Evolutionary conservation across 2,113 vertebrate genomes (phyloP), one percentile per base, ranked within the genome.

Genomic region (Cavia porcellus): DNA sequence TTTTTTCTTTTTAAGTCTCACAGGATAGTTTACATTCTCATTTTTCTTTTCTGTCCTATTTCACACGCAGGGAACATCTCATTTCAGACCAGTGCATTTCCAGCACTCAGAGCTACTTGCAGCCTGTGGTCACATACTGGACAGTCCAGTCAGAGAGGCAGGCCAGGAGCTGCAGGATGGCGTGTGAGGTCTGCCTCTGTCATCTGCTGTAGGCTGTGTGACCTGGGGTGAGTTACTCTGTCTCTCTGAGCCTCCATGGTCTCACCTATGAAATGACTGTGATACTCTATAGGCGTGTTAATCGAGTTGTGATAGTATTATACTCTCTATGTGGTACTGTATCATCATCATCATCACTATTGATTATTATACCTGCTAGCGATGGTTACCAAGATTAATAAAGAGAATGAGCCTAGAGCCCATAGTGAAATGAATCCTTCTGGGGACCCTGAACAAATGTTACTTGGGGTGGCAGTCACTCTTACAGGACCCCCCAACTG

Each of bases 361-460:
- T 17, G 14, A 70, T 66, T 32, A 47, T 38, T 42, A 28, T 15
- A 3, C 17, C 42, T 52, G 52, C 38, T 42, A 7, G 86, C 3
- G 86, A 47, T 3, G 7, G 0, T 42, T n/a, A 15, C 9, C 20
- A 59, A 64, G 87, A 86, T 12, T 9, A 55, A 35, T 1, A 12
- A 38, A 20, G 20, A 86, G 50, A 22, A 3, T 4, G 38, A 74
- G 13, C 12, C 35, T 5, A 22, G 62, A 89, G 42, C 38, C 50
- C 5, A 0, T 0, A 59, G 79, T 8, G 9, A 68, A 4, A 5
- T 0, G 20, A 30, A 4, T 0, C 2, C 62, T 10, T 20, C 8
- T 0, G 2, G 24, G 12, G 28, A 32, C 47, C 22, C 47, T 12
- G 12, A 20, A 9, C 2, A 52, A 68, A 25, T 30, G 75, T 5